phyloP scores from a whole-genome alignment of 2,888 invertebrate species.

The Protonemura montana region DNA sequence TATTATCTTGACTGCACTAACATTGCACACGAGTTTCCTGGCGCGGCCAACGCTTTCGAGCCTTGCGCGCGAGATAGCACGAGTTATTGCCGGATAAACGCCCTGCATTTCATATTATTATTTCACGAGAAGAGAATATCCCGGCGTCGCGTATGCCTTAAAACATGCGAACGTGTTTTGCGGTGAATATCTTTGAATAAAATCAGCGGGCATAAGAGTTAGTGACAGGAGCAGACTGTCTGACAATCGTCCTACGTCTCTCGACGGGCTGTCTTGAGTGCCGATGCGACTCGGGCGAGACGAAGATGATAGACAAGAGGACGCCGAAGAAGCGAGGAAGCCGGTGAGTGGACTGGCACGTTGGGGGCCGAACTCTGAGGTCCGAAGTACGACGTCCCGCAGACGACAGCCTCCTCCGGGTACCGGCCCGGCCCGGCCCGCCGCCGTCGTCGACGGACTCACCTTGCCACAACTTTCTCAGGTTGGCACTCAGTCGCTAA shows the following conservation, averaged over 20 bases:
- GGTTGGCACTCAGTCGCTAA: constrained; percentile 40
- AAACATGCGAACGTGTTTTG: neutral
- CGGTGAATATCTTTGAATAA: constrained; percentile 12
- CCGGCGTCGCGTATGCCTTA: neutral
- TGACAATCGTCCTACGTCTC: neutral
- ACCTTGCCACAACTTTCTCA: constrained; percentile 41
- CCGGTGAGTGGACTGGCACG: neutral
- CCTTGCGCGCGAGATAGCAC: neutral
- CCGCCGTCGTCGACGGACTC: neutral
- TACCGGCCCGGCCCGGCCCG: constrained; percentile 12
- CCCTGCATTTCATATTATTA: neutral
- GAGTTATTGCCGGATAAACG: constrained; percentile 1
- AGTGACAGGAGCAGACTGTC: neutral
- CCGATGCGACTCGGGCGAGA: too few species aligned
- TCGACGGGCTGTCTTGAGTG: neutral
- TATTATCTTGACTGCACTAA: neutral
- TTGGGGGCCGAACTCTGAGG: neutral
- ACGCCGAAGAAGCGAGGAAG: constrained; percentile 2
- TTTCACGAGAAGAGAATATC: neutral
- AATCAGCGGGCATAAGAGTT: neutral
- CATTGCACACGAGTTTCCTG: neutral
- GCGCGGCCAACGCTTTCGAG: neutral
- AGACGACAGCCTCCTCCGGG: neutral
- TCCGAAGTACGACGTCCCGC: neutral
- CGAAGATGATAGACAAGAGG: neutral